phyloP scores from a whole-genome alignment of 1,140 invertebrate genomes.

The Drosophila sproati region DNA sequence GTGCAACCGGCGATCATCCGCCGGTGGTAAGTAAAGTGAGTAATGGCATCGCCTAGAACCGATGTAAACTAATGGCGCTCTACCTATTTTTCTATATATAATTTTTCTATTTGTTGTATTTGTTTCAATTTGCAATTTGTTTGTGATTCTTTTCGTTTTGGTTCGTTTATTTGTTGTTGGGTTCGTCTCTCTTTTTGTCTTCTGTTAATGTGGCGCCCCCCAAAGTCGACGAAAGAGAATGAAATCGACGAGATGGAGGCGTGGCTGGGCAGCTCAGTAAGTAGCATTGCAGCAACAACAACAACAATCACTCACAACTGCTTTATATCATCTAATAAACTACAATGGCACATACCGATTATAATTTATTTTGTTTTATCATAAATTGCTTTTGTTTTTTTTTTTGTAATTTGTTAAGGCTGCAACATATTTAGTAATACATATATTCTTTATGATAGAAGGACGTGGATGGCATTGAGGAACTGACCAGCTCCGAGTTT shows the following conservation, averaged over 20 bases:
- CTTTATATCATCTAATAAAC: constrained; percentile 18
- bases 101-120: constrained; percentile 38
- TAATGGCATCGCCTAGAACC: constrained; percentile 43
- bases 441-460: constrained; percentile 59
- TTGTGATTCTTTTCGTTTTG: constrained; percentile 43
- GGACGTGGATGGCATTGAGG: constrained; percentile 85
- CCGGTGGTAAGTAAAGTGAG: constrained; percentile 84
- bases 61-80: constrained; percentile 68
- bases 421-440: background rate
- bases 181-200: constrained; percentile 45
- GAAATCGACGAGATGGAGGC: constrained; percentile 98
- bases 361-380: constrained; percentile 45
- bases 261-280: constrained; percentile 91
- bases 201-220: constrained; percentile 49
- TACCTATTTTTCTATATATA: constrained; percentile 44
- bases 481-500: constrained; percentile 95
- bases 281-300: constrained; percentile 70
- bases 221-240: constrained; percentile 90
- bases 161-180: constrained; percentile 30
- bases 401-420: background rate
- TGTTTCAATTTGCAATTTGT: constrained; percentile 39
- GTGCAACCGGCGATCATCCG: constrained; percentile 71
- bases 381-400: constrained; percentile 44
- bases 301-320: constrained; percentile 23
- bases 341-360: constrained; percentile 24